Conservation (phyloP, 2,888 invertebrate species). For the Leptinotarsa juncta region DNA sequence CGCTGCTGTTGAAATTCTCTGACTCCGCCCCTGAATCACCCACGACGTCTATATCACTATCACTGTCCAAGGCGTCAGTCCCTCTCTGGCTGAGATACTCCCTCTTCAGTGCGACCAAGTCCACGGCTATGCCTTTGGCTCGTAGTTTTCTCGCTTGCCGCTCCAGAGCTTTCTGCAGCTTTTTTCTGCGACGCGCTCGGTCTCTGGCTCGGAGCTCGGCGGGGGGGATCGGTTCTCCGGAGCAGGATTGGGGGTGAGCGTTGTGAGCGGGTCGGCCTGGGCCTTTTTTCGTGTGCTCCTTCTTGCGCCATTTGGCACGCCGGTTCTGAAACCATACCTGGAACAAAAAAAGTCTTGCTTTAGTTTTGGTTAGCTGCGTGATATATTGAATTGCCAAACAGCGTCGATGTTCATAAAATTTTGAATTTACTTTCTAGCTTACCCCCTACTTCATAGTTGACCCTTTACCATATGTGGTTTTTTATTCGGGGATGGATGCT, state of each 20-base stretch:
- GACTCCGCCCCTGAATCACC: conserved; percentile 80
- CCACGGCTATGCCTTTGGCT: conserved; percentile 90
- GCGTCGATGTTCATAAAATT: too few relatives aligned
- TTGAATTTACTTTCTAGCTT: too few relatives aligned
- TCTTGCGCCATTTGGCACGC: conserved; percentile 98
- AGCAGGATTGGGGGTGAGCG: conserved; percentile 97
- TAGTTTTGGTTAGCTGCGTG: neutral
- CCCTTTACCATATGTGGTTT: too few relatives aligned
- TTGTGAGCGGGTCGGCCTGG: conserved; percentile 98
- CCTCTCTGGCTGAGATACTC: conserved; percentile 87
- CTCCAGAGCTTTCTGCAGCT: conserved; percentile 91
- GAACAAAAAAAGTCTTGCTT: conserved; percentile 50
- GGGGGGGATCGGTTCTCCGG: conserved; percentile 95
- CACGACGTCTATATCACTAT: conserved; percentile 88
- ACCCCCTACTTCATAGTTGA: too few relatives aligned
- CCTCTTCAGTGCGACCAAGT: conserved; percentile 84
- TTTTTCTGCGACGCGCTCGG: conserved; percentile 89
- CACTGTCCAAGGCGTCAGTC: conserved; percentile 69
- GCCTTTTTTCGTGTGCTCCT: conserved; percentile 98
- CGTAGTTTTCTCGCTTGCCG: conserved; percentile 92
- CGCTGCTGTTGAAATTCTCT: conserved; percentile 73
- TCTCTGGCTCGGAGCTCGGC: conserved; percentile 88
- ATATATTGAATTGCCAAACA: too few relatives aligned
- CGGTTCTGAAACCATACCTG: conserved; percentile 99
- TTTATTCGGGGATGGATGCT: too few relatives aligned